Base-by-base conservation (phyloP, 1,140 invertebrate genomes). In the Trypoxylus dichotomus region DNA sequence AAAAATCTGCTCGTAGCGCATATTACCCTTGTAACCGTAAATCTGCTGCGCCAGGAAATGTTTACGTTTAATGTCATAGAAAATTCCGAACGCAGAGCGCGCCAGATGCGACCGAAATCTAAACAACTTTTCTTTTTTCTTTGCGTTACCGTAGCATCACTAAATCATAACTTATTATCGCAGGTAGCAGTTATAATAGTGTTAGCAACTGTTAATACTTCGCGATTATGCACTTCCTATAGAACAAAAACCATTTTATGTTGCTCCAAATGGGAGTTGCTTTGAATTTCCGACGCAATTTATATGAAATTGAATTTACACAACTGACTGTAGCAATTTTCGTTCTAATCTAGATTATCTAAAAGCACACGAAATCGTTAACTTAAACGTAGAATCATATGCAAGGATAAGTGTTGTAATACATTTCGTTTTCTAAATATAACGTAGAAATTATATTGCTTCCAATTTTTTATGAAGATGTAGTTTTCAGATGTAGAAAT, bases 121-220 rank as follows among this genome's bases (percentile, higher is more conserved):
- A 8, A 2, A 8, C 32, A 19, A 54, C 1, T 54, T 19, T 54
- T 54, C 6, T 15, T n/a, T 54, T 54, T 54, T 54, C 19, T 7
- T n/a, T n/a, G 15, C 6, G 7, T n/a, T 6, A 54, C 47, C 1
- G 47, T 54, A 13, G 47, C 47, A 19, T 6, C 15, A 54, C 15
- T 54, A 54, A 54, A 54, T 54, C 47, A 54, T 54, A 54, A 54
- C 47, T 54, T 54, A 54, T 54, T 54, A 54, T 54, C 47, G 47
- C 47, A 54, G 47, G 47, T 54, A 19, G 19, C 47, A n/a, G 47
- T 19, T 54, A 15, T 54, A 54, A 54, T 54, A 19, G 47, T 54
- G 47, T 19, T 54, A 19, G 47, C 19, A 54, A 54, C 47, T n/a
- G 47, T 54, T 54, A n/a, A 54, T 37, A 54, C 47, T 54, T n/a